phyloP scores from a whole-genome alignment of 2,797 vertebrate genomes.

The Bryconaethiops microstoma region DNA sequence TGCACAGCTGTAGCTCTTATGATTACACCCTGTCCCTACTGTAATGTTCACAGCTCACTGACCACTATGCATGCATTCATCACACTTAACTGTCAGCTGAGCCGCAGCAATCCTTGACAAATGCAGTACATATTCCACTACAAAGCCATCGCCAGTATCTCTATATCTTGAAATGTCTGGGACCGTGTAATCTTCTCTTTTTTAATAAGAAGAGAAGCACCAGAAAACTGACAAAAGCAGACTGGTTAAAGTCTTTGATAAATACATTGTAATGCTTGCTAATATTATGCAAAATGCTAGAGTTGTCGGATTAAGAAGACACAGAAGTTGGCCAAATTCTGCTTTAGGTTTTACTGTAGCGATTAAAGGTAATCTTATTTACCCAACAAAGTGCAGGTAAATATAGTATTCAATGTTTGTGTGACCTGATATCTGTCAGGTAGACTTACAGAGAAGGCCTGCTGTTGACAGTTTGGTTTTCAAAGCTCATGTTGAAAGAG shows the following conservation, averaged over 20 bases:
- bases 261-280: not conserved
- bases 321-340: not conserved
- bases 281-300: not conserved
- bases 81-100: conserved; percentile 5
- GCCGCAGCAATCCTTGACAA: not conserved
- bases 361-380: not conserved
- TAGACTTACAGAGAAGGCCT: not conserved
- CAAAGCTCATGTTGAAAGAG: not conserved
- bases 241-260: not conserved
- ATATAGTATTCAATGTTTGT: not conserved
- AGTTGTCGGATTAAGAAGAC: not conserved
- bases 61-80: not conserved
- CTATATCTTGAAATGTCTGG: not conserved
- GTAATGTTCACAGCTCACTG: not conserved
- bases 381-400: not conserved
- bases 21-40: not conserved
- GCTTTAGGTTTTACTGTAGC: not conserved
- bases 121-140: not conserved
- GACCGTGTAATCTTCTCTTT: not conserved
- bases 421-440: not conserved
- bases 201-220: not conserved
- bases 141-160: not conserved
- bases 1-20: not conserved
- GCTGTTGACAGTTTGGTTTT: not conserved
- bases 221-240: not conserved